phyloP scores from a whole-genome alignment of 1,140 invertebrate species.

The Anastatus disparis region DNA sequence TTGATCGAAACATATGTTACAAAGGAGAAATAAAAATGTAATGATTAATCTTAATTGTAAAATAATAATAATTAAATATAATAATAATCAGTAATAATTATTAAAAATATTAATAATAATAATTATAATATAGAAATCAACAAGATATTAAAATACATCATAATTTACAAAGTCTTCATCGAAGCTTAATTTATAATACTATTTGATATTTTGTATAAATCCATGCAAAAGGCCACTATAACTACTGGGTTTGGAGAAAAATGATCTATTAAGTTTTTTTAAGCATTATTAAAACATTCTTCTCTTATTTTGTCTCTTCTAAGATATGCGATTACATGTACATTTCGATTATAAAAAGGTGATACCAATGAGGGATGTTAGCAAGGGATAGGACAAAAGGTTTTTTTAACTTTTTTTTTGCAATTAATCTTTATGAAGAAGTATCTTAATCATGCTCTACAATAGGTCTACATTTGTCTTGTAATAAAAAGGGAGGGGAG shows the following conservation, averaged over 20 bases:
- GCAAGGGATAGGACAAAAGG: neutral
- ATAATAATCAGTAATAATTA: too few species aligned
- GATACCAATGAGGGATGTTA: constrained; percentile 19
- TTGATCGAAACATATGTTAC: constrained; percentile 27
- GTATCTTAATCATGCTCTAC: constrained; percentile 28
- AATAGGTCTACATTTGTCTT: constrained; percentile 9
- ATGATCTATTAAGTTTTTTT: constrained; percentile 28
- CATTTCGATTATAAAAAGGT: constrained; percentile 38
- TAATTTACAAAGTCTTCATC: constrained; percentile 46
- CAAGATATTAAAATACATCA: constrained; percentile 31
- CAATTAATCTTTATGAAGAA: constrained; percentile 5
- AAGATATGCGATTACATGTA: constrained; percentile 34
- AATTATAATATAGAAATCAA: constrained; percentile 34
- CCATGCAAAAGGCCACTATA: constrained; percentile 52
- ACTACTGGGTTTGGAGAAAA: constrained; percentile 40
- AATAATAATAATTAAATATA: constrained; percentile 21
- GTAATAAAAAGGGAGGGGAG: neutral
- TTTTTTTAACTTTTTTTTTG: constrained; percentile 17
- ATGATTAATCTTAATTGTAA: constrained; percentile 19
- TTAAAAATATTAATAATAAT: constrained; percentile 36
- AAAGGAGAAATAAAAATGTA: constrained; percentile 12
- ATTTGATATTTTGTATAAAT: constrained; percentile 53
- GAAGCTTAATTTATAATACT: constrained; percentile 49
- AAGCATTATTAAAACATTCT: constrained; percentile 26
- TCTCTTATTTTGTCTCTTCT: constrained; percentile 24